phyloP scores from a whole-genome alignment of 2,888 invertebrate genomes.

The Chrysolina haemoptera region DNA sequence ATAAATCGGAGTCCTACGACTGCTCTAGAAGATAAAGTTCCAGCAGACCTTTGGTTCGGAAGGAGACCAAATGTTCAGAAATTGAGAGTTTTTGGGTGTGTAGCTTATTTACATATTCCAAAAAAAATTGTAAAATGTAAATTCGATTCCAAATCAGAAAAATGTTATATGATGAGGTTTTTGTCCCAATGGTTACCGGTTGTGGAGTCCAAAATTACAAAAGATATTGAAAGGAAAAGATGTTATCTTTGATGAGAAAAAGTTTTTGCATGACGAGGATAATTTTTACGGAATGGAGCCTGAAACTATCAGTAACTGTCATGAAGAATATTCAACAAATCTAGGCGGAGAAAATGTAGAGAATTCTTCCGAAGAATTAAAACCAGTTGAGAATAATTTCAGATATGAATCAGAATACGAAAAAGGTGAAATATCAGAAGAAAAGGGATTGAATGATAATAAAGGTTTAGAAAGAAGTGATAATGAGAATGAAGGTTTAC shows the following conservation, averaged over 20 bases:
- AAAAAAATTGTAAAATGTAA: neutral
- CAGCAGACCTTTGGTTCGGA: conserved; percentile 56
- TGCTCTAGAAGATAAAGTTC: conserved; percentile 46
- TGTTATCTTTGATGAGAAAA: too few relatives aligned
- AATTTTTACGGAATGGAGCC: neutral
- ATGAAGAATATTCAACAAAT: neutral
- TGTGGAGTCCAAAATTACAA: conserved; percentile 27
- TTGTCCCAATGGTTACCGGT: conserved; percentile 10
- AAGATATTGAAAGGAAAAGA: neutral
- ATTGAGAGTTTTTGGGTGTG: conserved; percentile 52
- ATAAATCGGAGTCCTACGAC: conserved; percentile 48
- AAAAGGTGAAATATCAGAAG: conserved; percentile 7
- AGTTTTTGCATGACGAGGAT: neutral
- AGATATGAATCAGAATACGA: neutral
- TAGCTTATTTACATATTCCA: conserved; percentile 52
- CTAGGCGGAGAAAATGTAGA: neutral
- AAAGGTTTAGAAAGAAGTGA: neutral
- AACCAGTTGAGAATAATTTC: conserved; percentile 6
- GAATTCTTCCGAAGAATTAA: too few relatives aligned
- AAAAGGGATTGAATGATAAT: neutral
- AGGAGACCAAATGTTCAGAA: conserved; percentile 48
- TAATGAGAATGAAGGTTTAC: neutral
- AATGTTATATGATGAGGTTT: conserved; percentile 11
- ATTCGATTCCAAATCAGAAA: neutral
- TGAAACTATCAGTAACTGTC: neutral